A percentile compares a stretch with the other conserved stretches of the same genome.
These are phyloP conservation scores for Clitarchus hookeri DNA, from an alignment of 2,888 invertebrate genomes.

Conservation along the genomic window DNA sequence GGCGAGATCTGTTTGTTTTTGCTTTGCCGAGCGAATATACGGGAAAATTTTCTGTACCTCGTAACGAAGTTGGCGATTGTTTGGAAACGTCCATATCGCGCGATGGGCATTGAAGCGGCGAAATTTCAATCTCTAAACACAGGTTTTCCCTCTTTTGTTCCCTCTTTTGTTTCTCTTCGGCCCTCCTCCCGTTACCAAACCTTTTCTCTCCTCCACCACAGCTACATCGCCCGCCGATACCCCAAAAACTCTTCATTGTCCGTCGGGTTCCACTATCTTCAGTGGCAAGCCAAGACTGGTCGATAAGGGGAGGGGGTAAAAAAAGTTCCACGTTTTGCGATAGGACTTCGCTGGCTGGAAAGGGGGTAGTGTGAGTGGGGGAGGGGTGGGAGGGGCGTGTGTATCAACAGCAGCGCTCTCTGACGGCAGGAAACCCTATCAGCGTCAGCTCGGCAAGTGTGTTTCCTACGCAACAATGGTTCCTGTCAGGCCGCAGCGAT, in stretches of 20 bases:
- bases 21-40: background rate
- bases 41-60: background rate
- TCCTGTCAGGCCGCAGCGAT: slow-evolving; percentile 7
- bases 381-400: background rate
- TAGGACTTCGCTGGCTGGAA: background rate
- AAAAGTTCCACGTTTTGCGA: background rate
- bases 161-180: background rate
- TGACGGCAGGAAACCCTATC: slow-evolving; percentile 14
- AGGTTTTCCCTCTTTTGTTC: background rate
- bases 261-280: background rate
- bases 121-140: background rate
- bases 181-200: background rate
- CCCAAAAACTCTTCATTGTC: background rate
- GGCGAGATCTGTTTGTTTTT: background rate
- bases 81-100: background rate
- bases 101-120: background rate
- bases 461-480: slow-evolving; percentile 14
- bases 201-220: background rate
- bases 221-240: background rate
- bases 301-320: background rate
- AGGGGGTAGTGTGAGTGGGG: background rate
- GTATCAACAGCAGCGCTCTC: background rate
- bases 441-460: background rate
- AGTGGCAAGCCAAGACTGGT: background rate
- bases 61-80: slow-evolving; percentile 11